A percentile compares a stretch with the other conserved stretches of the same genome.
phyloP scores from a whole-genome alignment of 2,888 invertebrate genomes.

The Ptychoptera contaminata region DNA sequence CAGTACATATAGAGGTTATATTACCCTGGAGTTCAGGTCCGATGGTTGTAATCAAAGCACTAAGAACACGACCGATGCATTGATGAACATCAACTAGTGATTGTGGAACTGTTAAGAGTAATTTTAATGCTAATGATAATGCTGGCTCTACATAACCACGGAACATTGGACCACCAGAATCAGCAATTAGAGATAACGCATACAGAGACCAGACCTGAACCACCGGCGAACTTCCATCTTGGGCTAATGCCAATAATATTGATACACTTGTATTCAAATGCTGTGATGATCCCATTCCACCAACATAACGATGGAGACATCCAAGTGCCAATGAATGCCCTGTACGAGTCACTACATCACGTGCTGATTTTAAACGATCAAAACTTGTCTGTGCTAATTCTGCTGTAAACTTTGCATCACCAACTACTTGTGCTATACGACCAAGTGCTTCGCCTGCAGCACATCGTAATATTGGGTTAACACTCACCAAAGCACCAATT shows the following conservation, averaged over 20 bases:
- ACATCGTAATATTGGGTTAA: slow-evolving; percentile 69
- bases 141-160: slow-evolving; percentile 92
- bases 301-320: slow-evolving; percentile 87
- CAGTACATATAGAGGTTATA: slow-evolving; percentile 53
- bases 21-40: slow-evolving; percentile 93
- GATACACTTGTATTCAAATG: slow-evolving; percentile 89
- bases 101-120: slow-evolving; percentile 78
- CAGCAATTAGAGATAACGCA: slow-evolving; percentile 86
- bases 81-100: slow-evolving; percentile 83
- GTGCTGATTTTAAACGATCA: slow-evolving; percentile 68
- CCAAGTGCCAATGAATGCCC: slow-evolving; percentile 88
- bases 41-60: slow-evolving; percentile 92
- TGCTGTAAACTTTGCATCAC: slow-evolving; percentile 73
- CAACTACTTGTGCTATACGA: slow-evolving; percentile 77
- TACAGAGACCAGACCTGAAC: slow-evolving; percentile 98
- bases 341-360: slow-evolving; percentile 75
- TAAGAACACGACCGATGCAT: slow-evolving; percentile 82
- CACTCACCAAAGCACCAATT: slow-evolving; percentile 59
- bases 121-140: slow-evolving; percentile 73
- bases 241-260: slow-evolving; percentile 82
- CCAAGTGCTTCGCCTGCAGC: slow-evolving; percentile 93
- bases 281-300: slow-evolving; percentile 91
- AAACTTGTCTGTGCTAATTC: slow-evolving; percentile 82
- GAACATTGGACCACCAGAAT: slow-evolving; percentile 99
- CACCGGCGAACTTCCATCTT: slow-evolving; percentile 82